phyloP scores from a whole-genome alignment of 2,113 vertebrate species.

The Cranoglanis bouderius region DNA sequence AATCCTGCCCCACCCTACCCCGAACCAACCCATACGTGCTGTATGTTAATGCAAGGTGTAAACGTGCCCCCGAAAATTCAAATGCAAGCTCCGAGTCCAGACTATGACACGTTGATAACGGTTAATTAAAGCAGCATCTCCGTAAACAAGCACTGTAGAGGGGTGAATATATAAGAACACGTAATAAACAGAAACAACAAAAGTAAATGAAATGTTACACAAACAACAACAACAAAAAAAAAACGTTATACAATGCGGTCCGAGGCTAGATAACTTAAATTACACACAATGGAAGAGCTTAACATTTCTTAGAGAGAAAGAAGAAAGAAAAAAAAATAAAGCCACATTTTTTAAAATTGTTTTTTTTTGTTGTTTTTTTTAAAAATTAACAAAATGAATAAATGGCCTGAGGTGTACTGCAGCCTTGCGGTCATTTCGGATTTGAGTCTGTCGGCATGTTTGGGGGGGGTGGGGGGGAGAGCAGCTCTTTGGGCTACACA shows the following conservation, averaged over 20 bases:
- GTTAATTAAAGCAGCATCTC: neutral
- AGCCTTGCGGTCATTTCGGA: constrained; percentile 75
- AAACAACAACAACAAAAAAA: constrained; percentile 69
- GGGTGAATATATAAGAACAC: constrained; percentile 78
- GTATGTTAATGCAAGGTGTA: neutral
- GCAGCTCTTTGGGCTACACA: neutral
- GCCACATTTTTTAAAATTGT: neutral
- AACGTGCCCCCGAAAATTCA: neutral
- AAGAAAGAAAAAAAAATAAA: constrained; percentile 26
- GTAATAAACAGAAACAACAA: constrained; percentile 68
- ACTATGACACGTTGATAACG: neutral
- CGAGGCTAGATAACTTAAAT: constrained; percentile 79
- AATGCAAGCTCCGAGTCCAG: neutral
- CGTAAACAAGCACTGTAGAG: constrained; percentile 58
- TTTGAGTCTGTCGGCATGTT: constrained; percentile 73
- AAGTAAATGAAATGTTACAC: constrained; percentile 84
- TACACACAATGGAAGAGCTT: constrained; percentile 81
- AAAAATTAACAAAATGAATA: constrained; percentile 46
- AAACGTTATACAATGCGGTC: constrained; percentile 76
- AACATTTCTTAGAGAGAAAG: constrained; percentile 75
- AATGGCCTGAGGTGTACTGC: constrained; percentile 84
- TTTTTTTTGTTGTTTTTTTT: constrained; percentile 4
- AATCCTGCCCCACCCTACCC: no score
- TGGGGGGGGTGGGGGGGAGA: neutral
- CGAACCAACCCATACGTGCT: no score